These are phyloP conservation scores for Drosophila mercatorum DNA, from an alignment of 2,888 invertebrate genomes.

Conservation along the genomic window DNA sequence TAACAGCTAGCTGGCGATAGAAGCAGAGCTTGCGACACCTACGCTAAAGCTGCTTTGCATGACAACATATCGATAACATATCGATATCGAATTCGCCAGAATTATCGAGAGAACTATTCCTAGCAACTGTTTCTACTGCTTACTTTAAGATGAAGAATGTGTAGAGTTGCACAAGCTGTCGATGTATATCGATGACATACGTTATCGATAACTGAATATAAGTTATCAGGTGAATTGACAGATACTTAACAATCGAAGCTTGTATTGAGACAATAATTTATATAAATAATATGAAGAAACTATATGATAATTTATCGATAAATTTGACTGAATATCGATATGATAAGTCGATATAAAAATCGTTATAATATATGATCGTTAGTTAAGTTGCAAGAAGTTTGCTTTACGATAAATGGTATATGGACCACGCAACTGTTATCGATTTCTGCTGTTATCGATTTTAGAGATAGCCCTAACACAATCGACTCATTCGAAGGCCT, in stretches of 20 bases:
- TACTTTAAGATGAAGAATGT: not conserved
- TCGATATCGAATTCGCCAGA: not conserved
- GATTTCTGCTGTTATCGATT: not conserved
- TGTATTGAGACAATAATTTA: too few relatives aligned
- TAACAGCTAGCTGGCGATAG: not conserved
- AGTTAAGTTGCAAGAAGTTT: too few relatives aligned
- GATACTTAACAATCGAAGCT: too few relatives aligned
- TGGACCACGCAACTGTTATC: too few relatives aligned
- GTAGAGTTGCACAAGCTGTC: not conserved
- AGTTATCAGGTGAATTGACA: too few relatives aligned
- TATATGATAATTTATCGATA: not conserved
- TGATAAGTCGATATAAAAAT: too few relatives aligned
- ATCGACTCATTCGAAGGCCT: not conserved
- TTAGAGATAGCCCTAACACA: too few relatives aligned
- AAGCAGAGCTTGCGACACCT: not conserved
- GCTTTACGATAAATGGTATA: not conserved
- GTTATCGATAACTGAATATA: not conserved
- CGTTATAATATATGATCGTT: too few relatives aligned
- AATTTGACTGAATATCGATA: not conserved
- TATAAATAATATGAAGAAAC: too few relatives aligned
- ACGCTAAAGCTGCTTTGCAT: not conserved
- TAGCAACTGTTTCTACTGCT: too few relatives aligned
- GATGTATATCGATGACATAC: not conserved
- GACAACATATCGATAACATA: constrained; percentile 5
- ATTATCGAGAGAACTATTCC: not conserved